Base-by-base conservation (phyloP, 2,888 invertebrate genomes). In the Maniola hyperantus region DNA sequence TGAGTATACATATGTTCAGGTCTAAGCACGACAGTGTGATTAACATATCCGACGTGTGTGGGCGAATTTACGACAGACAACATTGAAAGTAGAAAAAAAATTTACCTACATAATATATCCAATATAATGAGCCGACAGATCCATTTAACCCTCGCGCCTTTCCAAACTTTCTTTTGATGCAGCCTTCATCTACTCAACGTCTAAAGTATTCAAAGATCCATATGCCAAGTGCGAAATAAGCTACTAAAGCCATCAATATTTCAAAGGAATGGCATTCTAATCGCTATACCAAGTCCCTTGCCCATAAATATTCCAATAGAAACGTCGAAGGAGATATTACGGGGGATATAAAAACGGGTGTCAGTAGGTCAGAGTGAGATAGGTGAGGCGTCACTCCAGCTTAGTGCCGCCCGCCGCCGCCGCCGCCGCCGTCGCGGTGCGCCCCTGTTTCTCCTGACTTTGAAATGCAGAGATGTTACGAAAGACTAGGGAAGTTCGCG, bases 301-400 rank as follows among this genome's bases (percentile, higher is more conserved):
- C 77, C 78, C 80, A 87, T 91, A 88, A 91, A 91, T 91, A 89
- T 90, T 91, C 79, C 77, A 88, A 85, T 76, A 81, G 80, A 79
- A 76, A 73, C 74, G 76, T 80, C 83, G 80, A 86, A 86, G 88
- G 87, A 84, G 88, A 85, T 67, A 69, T 69, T 84, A 83, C 82
- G 77, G 69, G 67, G 78, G 77, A 73, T 74, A 74, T 69, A 70
- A 74, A 73, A 72, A 70, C 72, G 70, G 72, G 69, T 72, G 80
- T 87, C 88, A 85, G 79, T 91, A 85, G 90, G 90, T 91, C 89
- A 89, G 79, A 81, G 75, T 72, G 73, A 71, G 70, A 73, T 64
- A 66, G 77, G 76, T 74, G 79, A 75, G 79, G 81, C 82, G 80
- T 75, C 79, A 78, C 80, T 83, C 81, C 79, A 82, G 81, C 67